A percentile compares a stretch with the other conserved stretches of the same genome.
These are phyloP conservation scores for Poeciliopsis retropinna DNA, from an alignment of 2,113 vertebrate species.

Conservation along the genomic window DNA sequence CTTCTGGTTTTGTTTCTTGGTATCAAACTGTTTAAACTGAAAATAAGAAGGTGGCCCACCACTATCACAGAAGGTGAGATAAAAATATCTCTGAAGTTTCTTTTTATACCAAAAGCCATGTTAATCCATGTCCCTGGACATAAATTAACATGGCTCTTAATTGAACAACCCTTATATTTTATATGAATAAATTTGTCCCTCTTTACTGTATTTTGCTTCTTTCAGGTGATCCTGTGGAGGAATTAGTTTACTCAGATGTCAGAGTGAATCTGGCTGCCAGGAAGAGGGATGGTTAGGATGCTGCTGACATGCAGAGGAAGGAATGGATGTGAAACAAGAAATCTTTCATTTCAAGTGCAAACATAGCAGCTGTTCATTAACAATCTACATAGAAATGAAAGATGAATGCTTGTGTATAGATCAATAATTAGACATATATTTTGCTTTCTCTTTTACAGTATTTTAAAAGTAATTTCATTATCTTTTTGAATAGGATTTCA, in stretches of 20 bases:
- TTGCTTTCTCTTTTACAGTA: too few relatives aligned
- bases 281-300: not conserved
- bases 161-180: too few relatives aligned
- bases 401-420: not conserved
- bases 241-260: conserved; percentile 31
- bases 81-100: too few relatives aligned
- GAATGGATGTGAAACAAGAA: not conserved
- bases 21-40: not conserved
- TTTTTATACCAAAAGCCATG: too few relatives aligned
- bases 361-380: not conserved
- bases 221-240: conserved; percentile 20
- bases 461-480: too few relatives aligned
- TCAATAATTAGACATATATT: too few relatives aligned
- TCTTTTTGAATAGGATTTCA: too few relatives aligned
- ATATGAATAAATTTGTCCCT: too few relatives aligned
- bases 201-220: too few relatives aligned
- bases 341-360: not conserved
- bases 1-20: not conserved
- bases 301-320: not conserved
- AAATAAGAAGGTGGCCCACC: not conserved
- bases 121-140: too few relatives aligned
- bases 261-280: not conserved
- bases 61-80: not conserved
- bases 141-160: too few relatives aligned
- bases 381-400: not conserved